These are phyloP conservation scores for Lasioglossum oenotherae DNA, from an alignment of 2,888 invertebrate genomes.

Conservation along the genomic window DNA sequence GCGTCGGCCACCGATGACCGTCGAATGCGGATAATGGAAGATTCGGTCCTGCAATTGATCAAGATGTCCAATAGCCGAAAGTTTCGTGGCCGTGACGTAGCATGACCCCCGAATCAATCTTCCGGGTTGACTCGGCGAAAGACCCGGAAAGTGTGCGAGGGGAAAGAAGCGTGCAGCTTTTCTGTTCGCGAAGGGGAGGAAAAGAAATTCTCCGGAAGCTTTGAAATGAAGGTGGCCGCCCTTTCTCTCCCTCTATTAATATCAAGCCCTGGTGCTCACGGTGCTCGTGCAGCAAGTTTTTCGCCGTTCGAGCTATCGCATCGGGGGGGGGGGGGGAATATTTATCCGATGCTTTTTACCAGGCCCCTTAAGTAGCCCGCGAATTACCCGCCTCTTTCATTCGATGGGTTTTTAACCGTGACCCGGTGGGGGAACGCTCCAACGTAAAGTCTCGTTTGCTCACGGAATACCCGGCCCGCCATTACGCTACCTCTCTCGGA, in stretches of 20 bases:
- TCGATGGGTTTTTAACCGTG: background rate
- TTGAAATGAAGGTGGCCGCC: conserved; percentile 20
- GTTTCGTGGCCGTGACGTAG: conserved; percentile 17
- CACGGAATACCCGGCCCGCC: background rate
- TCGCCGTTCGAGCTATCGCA: background rate
- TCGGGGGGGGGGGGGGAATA: conserved; percentile 17
- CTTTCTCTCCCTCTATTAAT: conserved; percentile 15
- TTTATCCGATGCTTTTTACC: conserved; percentile 29
- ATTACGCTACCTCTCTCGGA: background rate
- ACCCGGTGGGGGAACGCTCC: background rate
- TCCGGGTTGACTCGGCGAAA: background rate
- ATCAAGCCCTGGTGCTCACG: background rate
- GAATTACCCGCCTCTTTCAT: conserved; percentile 15
- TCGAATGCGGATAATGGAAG: background rate
- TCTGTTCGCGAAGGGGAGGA: background rate
- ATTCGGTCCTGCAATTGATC: background rate
- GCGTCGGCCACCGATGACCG: background rate
- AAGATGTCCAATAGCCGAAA: background rate
- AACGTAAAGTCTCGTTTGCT: conserved; percentile 11
- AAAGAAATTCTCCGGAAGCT: conserved; percentile 6
- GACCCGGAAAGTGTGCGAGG: background rate
- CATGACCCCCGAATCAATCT: conserved; percentile 53
- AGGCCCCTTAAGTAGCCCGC: background rate
- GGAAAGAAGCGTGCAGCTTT: conserved; percentile 18
- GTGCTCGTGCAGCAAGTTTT: background rate